Conservation (phyloP, 2,888 invertebrate species). For the Aleiodes testaceus region DNA sequence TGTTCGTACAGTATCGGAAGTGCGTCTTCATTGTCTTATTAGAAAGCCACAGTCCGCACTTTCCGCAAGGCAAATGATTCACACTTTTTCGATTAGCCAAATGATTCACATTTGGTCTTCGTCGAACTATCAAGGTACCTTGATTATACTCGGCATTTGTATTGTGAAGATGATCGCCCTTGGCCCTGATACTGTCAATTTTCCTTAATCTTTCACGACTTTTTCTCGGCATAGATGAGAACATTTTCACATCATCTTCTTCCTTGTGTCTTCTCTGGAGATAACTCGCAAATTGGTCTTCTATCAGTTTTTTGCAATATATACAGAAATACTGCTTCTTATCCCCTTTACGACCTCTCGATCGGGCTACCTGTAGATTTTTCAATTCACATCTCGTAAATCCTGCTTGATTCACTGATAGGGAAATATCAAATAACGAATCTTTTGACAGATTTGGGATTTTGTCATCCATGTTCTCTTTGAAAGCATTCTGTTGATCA, state of each 20-base stretch:
- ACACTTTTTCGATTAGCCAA: constrained; percentile 20
- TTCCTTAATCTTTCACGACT: constrained; percentile 34
- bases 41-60: constrained; percentile 49
- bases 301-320: constrained; percentile 36
- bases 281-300: constrained; percentile 44
- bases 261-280: constrained; percentile 41
- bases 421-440: not conserved
- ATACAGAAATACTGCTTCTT: constrained; percentile 32
- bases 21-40: constrained; percentile 48
- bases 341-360: constrained; percentile 15
- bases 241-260: constrained; percentile 39
- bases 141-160: constrained; percentile 41
- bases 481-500: not conserved
- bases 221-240: constrained; percentile 23
- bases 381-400: not conserved
- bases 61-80: constrained; percentile 48
- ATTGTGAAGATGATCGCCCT: constrained; percentile 45
- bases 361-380: not conserved
- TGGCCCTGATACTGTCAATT: constrained; percentile 42
- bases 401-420: not conserved
- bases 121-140: constrained; percentile 45
- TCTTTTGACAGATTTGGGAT: not conserved
- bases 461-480: not conserved
- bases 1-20: constrained; percentile 42
- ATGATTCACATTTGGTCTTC: constrained; percentile 37